phyloP scores from a whole-genome alignment of 2,113 vertebrate genomes.

The Strix aluco region DNA sequence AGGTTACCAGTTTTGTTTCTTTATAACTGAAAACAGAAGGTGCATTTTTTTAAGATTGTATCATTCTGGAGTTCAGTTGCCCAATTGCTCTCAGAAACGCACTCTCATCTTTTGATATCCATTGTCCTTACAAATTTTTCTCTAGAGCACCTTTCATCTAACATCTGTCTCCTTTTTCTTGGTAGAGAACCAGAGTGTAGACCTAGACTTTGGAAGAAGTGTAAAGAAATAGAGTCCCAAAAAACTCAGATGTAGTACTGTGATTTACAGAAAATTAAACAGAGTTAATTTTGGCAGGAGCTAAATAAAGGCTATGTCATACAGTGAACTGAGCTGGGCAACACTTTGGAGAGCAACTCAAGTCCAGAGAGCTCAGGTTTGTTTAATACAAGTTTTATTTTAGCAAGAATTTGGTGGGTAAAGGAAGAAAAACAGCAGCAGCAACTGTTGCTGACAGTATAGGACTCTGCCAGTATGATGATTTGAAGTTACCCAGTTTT shows the following conservation, averaged over 20 bases:
- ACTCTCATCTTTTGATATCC: slow-evolving; percentile 7
- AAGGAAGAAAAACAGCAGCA: neutral
- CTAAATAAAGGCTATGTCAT: neutral
- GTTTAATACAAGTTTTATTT: neutral
- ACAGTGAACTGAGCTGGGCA: neutral
- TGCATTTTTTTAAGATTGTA: neutral
- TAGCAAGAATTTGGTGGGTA: neutral
- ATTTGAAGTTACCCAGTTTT: neutral
- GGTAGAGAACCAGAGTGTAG: neutral
- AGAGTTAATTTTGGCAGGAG: slow-evolving; percentile 14
- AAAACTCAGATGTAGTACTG: neutral
- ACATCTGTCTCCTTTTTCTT: neutral
- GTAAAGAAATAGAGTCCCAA: neutral
- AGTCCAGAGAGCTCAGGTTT: neutral
- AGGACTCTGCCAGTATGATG: neutral
- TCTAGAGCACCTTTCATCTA: neutral
- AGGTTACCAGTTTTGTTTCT: neutral
- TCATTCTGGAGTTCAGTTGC: neutral
- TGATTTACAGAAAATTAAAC: slow-evolving; percentile 22
- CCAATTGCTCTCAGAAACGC: neutral
- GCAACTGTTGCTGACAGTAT: neutral
- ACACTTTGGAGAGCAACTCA: neutral
- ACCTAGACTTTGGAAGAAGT: neutral
- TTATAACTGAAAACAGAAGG: slow-evolving; percentile 45
- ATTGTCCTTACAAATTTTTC: neutral